Evolutionary conservation across 2,888 invertebrate genomes (phyloP).

Genomic region (Keiferia lycopersicella): DNA sequence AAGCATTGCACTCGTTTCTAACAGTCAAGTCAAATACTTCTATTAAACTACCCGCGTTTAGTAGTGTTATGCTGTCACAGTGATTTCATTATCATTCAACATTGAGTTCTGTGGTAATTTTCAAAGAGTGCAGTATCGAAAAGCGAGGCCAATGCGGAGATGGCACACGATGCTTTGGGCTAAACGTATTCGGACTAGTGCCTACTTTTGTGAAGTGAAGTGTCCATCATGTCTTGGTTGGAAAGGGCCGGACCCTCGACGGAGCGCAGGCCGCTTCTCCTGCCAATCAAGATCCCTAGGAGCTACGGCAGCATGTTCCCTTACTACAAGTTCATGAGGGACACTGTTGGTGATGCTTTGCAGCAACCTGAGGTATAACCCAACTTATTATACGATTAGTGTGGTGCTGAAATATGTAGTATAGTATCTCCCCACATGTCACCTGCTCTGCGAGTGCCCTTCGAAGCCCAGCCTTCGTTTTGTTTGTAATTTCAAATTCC

Average conservation of each 20-base stretch:
- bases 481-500: too few relatives aligned
- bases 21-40: background rate
- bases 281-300: slow-evolving; percentile 69
- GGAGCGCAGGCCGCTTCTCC: slow-evolving; percentile 68
- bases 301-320: slow-evolving; percentile 84
- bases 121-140: slow-evolving; percentile 10
- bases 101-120: slow-evolving; percentile 12
- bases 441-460: too few relatives aligned
- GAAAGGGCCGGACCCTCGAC: slow-evolving; percentile 53
- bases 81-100: background rate
- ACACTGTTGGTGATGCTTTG: slow-evolving; percentile 63
- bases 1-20: slow-evolving; percentile 15
- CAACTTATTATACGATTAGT: too few relatives aligned
- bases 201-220: slow-evolving; percentile 39
- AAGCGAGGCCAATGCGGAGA: slow-evolving; percentile 51
- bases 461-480: too few relatives aligned
- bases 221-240: slow-evolving; percentile 49
- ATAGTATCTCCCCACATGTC: too few relatives aligned
- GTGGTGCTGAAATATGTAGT: too few relatives aligned
- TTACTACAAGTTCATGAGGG: slow-evolving; percentile 82
- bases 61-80: background rate
- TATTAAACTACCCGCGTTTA: background rate
- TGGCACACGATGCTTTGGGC: slow-evolving; percentile 55
- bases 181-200: slow-evolving; percentile 53
- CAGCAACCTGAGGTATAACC: slow-evolving; percentile 57